Conservation (phyloP, 2,888 invertebrate genomes). For the Agrilus mali region DNA sequence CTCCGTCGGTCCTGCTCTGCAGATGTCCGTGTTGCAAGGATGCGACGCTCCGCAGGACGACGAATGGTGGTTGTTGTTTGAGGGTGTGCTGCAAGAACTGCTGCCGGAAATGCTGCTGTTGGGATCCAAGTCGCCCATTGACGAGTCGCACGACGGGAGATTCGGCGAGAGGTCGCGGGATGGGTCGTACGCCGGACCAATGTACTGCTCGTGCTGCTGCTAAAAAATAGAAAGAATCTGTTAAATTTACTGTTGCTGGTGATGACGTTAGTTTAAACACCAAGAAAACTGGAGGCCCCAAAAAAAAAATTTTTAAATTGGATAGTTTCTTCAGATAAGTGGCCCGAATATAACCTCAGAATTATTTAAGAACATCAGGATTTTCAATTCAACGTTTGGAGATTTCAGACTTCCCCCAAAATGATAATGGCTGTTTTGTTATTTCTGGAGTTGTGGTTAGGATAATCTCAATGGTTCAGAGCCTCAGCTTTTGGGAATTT, state of each 20-base stretch:
- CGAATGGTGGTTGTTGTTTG: constrained; percentile 41
- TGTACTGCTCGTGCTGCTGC: constrained; percentile 54
- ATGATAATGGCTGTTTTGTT: too few relatives aligned
- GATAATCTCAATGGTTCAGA: too few relatives aligned
- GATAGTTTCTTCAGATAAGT: too few relatives aligned
- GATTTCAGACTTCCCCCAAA: too few relatives aligned
- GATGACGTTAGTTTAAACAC: too few relatives aligned
- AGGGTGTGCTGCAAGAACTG: constrained; percentile 45
- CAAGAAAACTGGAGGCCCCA: not conserved
- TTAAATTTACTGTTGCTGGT: not conserved
- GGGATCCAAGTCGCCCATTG: constrained; percentile 45
- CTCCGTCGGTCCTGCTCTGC: constrained; percentile 16
- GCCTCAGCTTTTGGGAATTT: too few relatives aligned
- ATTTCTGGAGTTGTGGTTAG: too few relatives aligned
- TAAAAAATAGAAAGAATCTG: constrained; percentile 34
- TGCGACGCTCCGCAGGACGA: constrained; percentile 29
- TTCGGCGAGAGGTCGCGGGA: constrained; percentile 62
- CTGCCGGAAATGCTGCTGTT: constrained; percentile 34
- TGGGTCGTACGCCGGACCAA: constrained; percentile 55
- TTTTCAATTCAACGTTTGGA: too few relatives aligned
- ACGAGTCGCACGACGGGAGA: constrained; percentile 47
- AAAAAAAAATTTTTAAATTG: too few relatives aligned
- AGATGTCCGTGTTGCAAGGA: constrained; percentile 25
- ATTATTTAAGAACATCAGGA: too few relatives aligned
- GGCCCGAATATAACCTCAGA: too few relatives aligned